These are phyloP conservation scores for Pseudomyrmex gracilis DNA, from an alignment of 1,140 invertebrate genomes.

Conservation along the genomic window DNA sequence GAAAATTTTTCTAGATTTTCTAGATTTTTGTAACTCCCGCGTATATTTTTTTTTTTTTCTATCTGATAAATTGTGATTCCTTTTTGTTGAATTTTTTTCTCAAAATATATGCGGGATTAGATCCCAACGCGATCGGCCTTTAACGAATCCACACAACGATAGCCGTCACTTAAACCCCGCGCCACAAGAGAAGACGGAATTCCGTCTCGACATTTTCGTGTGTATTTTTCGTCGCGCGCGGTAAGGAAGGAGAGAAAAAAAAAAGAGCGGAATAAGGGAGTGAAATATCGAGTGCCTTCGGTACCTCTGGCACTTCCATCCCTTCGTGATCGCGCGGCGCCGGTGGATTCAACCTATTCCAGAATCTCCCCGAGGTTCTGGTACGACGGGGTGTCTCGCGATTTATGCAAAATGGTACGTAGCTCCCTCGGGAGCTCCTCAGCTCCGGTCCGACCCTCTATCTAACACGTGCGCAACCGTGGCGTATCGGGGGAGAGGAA, in stretches of 20 bases:
- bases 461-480: constrained; percentile 81
- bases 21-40: too few species aligned
- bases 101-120: not conserved
- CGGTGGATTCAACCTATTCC: constrained; percentile 76
- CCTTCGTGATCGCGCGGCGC: constrained; percentile 65
- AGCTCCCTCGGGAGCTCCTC: constrained; percentile 82
- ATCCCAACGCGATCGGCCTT: not conserved
- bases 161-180: constrained; percentile 10
- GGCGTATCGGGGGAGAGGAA: constrained; percentile 26
- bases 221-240: constrained; percentile 15
- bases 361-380: constrained; percentile 77
- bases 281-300: constrained; percentile 66
- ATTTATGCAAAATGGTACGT: constrained; percentile 85
- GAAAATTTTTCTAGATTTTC: too few species aligned
- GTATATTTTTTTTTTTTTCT: too few species aligned
- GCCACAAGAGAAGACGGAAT: constrained; percentile 33
- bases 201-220: constrained; percentile 19
- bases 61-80: not conserved
- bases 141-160: constrained; percentile 8
- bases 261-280: constrained; percentile 25
- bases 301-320: constrained; percentile 61
- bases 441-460: constrained; percentile 73
- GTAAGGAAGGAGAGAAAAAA: constrained; percentile 1
- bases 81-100: not conserved
- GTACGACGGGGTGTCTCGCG: constrained; percentile 83